These are phyloP conservation scores for Scaptodrosophila latifasciaeformis DNA, from an alignment of 2,888 invertebrate species.

Conservation along the genomic window DNA sequence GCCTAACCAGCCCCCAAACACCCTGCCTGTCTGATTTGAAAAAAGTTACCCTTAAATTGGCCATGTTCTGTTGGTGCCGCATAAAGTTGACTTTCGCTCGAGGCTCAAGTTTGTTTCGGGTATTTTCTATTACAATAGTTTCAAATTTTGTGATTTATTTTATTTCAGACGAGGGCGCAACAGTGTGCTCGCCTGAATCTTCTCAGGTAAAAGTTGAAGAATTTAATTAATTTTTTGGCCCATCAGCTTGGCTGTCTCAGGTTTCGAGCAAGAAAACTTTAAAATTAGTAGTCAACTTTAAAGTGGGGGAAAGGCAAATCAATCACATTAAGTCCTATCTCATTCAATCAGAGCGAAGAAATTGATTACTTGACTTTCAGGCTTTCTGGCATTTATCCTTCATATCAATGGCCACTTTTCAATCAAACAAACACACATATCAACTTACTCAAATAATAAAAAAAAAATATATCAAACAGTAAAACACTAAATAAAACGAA, in stretches of 20 bases:
- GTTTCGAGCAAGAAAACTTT: no score
- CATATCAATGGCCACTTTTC: background rate
- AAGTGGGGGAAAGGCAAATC: no score
- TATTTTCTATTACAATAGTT: conserved; percentile 43
- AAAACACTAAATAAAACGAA: background rate
- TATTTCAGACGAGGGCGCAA: background rate
- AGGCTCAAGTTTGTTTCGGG: background rate
- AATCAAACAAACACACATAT: background rate
- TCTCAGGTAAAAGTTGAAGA: conserved; percentile 54
- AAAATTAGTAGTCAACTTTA: no score
- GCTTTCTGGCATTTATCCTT: background rate
- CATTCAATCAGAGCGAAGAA: no score
- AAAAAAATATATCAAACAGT: background rate
- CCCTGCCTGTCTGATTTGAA: background rate
- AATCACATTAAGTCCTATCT: no score
- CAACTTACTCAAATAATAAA: conserved; percentile 1
- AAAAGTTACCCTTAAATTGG: conserved; percentile 27
- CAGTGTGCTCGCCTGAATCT: background rate
- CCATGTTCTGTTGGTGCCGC: conserved; percentile 18
- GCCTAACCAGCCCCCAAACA: conserved; percentile 19
- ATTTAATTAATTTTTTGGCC: conserved; percentile 62
- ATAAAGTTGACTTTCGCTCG: background rate
- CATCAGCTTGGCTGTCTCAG: no score
- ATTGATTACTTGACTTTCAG: no score
- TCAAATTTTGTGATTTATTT: no score